A percentile compares a stretch with the other conserved stretches of the same genome.
phyloP scores from a whole-genome alignment of 2,797 vertebrate genomes.

The Emys orbicularis region DNA sequence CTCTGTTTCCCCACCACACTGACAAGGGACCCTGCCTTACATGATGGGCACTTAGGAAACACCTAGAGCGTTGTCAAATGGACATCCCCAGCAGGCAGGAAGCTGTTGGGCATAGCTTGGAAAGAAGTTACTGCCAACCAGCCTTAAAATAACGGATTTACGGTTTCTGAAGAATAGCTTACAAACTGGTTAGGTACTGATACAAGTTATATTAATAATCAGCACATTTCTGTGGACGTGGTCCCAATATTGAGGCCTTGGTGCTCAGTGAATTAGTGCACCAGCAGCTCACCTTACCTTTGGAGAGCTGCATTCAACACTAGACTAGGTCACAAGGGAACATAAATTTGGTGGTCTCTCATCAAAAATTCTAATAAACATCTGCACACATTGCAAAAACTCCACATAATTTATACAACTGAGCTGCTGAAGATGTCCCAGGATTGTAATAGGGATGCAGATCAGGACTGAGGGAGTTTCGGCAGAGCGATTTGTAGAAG shows the following conservation, averaged over 20 bases:
- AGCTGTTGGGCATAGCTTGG: conserved; percentile 21
- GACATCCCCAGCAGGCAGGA: background rate
- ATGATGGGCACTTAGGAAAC: background rate
- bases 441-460: background rate
- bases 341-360: background rate
- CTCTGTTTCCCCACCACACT: background rate
- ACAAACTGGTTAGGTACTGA: no score
- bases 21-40: background rate
- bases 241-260: background rate
- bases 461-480: background rate
- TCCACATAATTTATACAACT: background rate
- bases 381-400: background rate
- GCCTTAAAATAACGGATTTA: conserved; percentile 18
- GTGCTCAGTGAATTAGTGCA: background rate
- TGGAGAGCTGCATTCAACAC: background rate
- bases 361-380: background rate
- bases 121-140: conserved; percentile 14
- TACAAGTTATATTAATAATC: conserved; percentile 42
- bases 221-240: background rate
- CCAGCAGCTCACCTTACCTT: background rate
- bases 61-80: background rate
- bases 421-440: background rate
- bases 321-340: background rate
- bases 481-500: background rate
- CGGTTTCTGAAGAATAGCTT: conserved; percentile 10